Conservation (phyloP, 2,113 vertebrate genomes). For the Trogon surrucura region DNA sequence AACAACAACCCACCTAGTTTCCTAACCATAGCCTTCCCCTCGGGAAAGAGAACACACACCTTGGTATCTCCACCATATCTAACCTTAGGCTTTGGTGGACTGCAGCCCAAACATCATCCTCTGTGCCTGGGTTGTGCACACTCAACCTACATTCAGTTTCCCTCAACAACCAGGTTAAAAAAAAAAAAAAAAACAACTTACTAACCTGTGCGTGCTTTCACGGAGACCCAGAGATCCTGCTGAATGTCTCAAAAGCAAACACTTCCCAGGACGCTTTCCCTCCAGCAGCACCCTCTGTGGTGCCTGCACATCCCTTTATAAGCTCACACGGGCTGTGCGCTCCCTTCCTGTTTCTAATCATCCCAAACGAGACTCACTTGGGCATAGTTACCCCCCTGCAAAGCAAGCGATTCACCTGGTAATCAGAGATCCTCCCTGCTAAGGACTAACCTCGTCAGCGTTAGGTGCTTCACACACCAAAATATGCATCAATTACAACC, state of each 20-base stretch:
- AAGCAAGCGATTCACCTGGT: background rate
- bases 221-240: fast-evolving
- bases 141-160: background rate
- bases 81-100: background rate
- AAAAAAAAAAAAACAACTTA: background rate
- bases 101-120: background rate
- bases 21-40: background rate
- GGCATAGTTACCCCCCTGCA: background rate
- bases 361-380: background rate
- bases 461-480: background rate
- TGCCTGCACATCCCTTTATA: background rate
- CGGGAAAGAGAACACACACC: background rate
- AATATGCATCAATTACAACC: fast-evolving
- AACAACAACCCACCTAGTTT: background rate
- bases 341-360: background rate
- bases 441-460: background rate
- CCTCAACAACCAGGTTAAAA: fast-evolving
- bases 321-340: background rate
- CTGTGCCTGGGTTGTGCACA: fast-evolving
- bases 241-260: fast-evolving
- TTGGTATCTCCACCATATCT: fast-evolving
- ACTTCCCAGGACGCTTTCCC: fast-evolving
- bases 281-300: no score
- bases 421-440: background rate
- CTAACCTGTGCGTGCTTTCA: background rate